Base-by-base conservation (phyloP, 2,113 vertebrate species). In the Hemichromis elongatus region DNA sequence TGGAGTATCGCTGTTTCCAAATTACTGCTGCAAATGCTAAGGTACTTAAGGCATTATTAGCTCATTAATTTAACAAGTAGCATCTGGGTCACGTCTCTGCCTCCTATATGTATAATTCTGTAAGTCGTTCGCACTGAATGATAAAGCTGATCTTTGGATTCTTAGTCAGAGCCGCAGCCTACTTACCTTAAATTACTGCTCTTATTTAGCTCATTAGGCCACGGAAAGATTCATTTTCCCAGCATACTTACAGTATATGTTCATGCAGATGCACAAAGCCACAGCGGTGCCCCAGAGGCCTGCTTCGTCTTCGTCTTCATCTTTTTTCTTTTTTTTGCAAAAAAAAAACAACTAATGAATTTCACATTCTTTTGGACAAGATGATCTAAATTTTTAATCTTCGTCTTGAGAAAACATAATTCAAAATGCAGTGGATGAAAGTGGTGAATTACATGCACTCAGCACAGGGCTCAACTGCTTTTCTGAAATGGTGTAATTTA, bases 61-160 rank as follows among this genome's bases (percentile, higher is more conserved):
- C 81, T 83, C 82, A 93, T 91, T 95, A 91, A 95, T 94, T 96
- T 94, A 88, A 93, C 87, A 91, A 77, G 87, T 94, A 91, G 94
- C 94, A 95, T 95, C 94, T 96, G 90, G 92, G 93, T 95, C 93
- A 93, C 45, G 87, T 91, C 83, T 84, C 53, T 70, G 70, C 84
- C 84, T 77, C 56, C 47, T 86, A 52, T 89, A 79, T 89, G 68
- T 89, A 81, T 77, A 86, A 86, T 93, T 93, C 88, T 91, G 70
- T 89, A 82, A 91, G 87, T 90, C 81, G 88, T 94, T 88, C 75
- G 85, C 61, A 87, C 63, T 6, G 12, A 79, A 81, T 86, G 80
- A 88, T 86, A 79, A 92, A 94, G 94, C 88, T 94, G 86, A 92
- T 91, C 81, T 90, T 90, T 91, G 79, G 85, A 50, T 89, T 95